Evolutionary conservation across 2,797 vertebrate genomes (phyloP), one percentile per base, ranked within the genome.

Genomic region (Phalanger gymnotis): DNA sequence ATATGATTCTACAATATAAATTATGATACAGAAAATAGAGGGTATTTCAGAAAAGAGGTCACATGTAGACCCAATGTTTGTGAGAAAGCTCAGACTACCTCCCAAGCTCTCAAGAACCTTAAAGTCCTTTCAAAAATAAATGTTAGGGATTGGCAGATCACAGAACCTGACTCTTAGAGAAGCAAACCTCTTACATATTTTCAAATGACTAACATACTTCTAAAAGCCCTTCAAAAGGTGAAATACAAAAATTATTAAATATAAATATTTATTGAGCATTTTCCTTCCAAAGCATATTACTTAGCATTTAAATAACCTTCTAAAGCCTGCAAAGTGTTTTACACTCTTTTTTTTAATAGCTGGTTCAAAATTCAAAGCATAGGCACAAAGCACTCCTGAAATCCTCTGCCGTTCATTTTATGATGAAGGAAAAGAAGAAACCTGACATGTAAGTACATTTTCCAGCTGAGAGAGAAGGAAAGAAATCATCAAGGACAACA

Each of bases 21-120:
- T 1, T 4, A 81, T 87, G 9, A 90, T 16, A 54, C 28, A 90
- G 90, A 53, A 93, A 53, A 92, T 34, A 94, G 94, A 95, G 53
- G 91, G 95, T 55, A 40, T 73, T 95, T 95, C 93, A 58, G 95
- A 96, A 96, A 90, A 97, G 90, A 97, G 92, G 92, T 91, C 90
- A 94, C 30, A 96, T 52, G 95, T 93, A 96, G 96, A 95, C 93
- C 54, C 95, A 95, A 96, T 95, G 52, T 92, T 93, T 96, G 93
- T 92, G 90, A 97, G 90, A 97, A 93, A 90, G 94, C 40, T 97
- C 54, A 90, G 87, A 93, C 94, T 93, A 95, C 93, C 91, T 96
- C 95, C 93, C 93, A 89, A 94, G 95, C 90, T 97, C 27, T 95
- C 97, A 97, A 96, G 96, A 96, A 97, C 96, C 97, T 97, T 96